A percentile compares a stretch with the other conserved stretches of the same genome.
Evolutionary conservation across 2,888 invertebrate species (phyloP).

Genomic region (Pediacus dermestoides): DNA sequence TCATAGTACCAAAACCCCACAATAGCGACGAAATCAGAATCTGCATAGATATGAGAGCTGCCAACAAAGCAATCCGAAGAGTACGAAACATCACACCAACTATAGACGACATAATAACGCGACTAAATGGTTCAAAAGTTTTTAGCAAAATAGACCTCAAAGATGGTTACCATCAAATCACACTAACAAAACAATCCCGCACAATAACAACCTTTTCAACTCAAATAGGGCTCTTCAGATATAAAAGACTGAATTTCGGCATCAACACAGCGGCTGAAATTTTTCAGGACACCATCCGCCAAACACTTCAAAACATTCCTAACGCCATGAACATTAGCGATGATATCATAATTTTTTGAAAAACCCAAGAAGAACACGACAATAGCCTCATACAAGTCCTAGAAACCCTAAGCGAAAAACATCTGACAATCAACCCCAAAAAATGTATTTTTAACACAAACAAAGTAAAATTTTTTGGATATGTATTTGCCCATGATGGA

Average conservation of each 20-base stretch:
- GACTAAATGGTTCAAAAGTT: conserved; percentile 16
- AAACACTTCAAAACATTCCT: conserved; percentile 36
- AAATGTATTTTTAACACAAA: conserved; percentile 34
- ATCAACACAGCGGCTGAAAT: conserved; percentile 46
- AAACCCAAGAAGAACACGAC: conserved; percentile 33
- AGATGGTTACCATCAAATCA: conserved; percentile 41
- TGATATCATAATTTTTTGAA: conserved; percentile 42
- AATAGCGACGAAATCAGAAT: conserved; percentile 11
- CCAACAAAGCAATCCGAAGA: conserved; percentile 15
- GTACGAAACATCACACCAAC: conserved; percentile 19
- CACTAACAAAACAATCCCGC: conserved; percentile 32
- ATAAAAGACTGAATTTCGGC: conserved; percentile 41
- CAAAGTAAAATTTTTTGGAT: conserved; percentile 33
- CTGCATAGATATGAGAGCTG: conserved; percentile 19
- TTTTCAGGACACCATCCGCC: conserved; percentile 43
- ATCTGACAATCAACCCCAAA: conserved; percentile 31
- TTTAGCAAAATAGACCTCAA: conserved; percentile 21
- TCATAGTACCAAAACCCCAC: conserved; percentile 13
- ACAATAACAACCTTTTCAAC: conserved; percentile 42
- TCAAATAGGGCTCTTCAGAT: conserved; percentile 37
- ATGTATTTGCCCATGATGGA: conserved; percentile 28
- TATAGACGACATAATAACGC: conserved; percentile 14
- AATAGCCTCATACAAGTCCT: conserved; percentile 29
- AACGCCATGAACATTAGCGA: conserved; percentile 42
- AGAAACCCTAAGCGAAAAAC: conserved; percentile 23